Evolutionary conservation across 2,113 vertebrate species (phyloP).

Genomic region (Pangasianodon gigas): DNA sequence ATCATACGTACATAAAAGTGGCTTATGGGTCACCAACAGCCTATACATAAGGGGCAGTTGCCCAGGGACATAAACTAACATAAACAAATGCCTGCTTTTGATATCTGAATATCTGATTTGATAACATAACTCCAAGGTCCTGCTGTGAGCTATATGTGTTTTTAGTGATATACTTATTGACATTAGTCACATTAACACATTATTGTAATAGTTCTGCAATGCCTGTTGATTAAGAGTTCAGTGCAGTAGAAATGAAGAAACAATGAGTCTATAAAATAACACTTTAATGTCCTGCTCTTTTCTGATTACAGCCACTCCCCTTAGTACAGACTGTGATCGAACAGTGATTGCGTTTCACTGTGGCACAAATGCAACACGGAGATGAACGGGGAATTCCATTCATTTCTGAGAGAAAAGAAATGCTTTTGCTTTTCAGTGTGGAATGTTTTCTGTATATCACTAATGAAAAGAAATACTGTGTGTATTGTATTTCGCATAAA

Average conservation of each 20-base stretch:
- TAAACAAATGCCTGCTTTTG: not conserved
- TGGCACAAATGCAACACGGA: not conserved
- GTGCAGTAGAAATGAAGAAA: not conserved
- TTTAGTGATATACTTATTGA: too few species aligned
- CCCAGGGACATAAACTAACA: not conserved
- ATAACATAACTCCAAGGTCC: too few species aligned
- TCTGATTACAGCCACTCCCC: not conserved
- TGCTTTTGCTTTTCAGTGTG: not conserved
- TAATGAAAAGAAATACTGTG: not conserved
- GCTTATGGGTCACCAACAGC: not conserved
- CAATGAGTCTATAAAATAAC: not conserved
- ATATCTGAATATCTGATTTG: not conserved
- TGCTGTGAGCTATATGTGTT: too few species aligned
- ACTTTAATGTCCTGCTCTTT: not conserved
- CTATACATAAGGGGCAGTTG: not conserved
- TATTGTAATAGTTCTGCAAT: not conserved
- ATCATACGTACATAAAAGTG: not conserved
- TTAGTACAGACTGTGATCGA: not conserved
- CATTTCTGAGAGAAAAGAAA: not conserved
- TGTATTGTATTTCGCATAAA: not conserved
- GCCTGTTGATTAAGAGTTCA: not conserved
- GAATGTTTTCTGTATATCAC: not conserved
- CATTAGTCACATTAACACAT: not conserved
- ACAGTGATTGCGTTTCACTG: not conserved
- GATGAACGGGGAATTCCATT: not conserved